Evolutionary conservation across 2,797 vertebrate genomes (phyloP).

Genomic region (Anguilla pacifica): DNA sequence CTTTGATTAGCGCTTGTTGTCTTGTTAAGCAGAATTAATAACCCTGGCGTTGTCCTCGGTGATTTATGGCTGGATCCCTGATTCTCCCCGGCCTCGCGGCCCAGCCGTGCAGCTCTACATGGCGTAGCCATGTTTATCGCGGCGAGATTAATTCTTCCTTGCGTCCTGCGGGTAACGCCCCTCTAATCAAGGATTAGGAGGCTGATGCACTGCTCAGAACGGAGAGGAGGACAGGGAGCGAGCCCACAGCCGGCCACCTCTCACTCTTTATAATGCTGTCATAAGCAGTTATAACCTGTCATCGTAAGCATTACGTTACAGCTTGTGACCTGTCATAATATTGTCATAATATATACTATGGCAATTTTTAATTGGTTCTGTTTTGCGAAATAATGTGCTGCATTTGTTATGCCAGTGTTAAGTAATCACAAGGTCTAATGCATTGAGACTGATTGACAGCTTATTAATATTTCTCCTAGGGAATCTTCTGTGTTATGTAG

Average conservation of each 20-base stretch:
- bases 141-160: background rate
- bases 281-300: background rate
- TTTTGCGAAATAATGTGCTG: background rate
- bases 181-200: background rate
- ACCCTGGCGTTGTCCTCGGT: background rate
- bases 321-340: background rate
- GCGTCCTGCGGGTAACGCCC: background rate
- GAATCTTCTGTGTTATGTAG: background rate
- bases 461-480: background rate
- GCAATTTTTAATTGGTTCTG: background rate
- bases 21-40: background rate
- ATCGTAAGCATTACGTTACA: background rate
- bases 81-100: background rate
- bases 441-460: background rate
- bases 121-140: background rate
- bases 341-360: background rate
- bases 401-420: background rate
- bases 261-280: background rate
- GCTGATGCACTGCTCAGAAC: background rate
- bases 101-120: background rate
- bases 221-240: too few species aligned
- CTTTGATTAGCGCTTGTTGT: constrained; percentile 11
- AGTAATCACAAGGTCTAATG: background rate
- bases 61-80: background rate
- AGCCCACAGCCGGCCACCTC: background rate